Evolutionary conservation across 1,140 invertebrate species (phyloP), one percentile per base, ranked within the genome.

Genomic region (Phthorimaea operculella): DNA sequence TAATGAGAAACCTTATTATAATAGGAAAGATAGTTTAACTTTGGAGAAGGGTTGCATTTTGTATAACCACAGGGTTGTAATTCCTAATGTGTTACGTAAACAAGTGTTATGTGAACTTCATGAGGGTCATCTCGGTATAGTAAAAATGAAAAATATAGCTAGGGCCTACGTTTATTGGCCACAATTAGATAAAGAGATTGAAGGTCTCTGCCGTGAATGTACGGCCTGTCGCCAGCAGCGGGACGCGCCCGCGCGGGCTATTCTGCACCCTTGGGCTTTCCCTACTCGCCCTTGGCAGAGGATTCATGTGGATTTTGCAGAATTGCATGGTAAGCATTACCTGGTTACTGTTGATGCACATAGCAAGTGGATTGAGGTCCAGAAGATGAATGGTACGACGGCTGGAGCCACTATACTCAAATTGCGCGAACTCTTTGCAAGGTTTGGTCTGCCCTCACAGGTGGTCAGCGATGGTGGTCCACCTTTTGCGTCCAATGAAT

Each of bases 81-180:
- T 49, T 18, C 47, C 47, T 9, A 6, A 4, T 5, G 21, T 5
- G 8, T 7, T 17, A 18, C 47, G 18, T 7, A 49, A 49, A 49
- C 47, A 49, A 49, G 18, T 49, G 7, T 49, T 49, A 49, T 6
- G 4, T 4, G 47, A 49, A n/a, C 16, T 49, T 21, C 47, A 49
- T n/a, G 47, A 49, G 14, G 47, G 47, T 4, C 47, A 49, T 14
- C n/a, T 49, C 6, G 47, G 47, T 11, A 21, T 49, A 7, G n/a
- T 4, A 7, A 49, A 49, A 49, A 49, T 49, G 47, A 49, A 49
- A 49, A 18, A 10, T 17, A 17, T 83, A 15, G 83, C 81, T 14
- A 36, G 74, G n/a, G 59, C 45, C 36, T 70, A 79, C 52, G 58
- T 82, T 15, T 87, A 72, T 68, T 87, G 74, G 74, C 76, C 72